Conservation (phyloP, 1,140 invertebrate species). For the Rhagoletis zephyria region DNA sequence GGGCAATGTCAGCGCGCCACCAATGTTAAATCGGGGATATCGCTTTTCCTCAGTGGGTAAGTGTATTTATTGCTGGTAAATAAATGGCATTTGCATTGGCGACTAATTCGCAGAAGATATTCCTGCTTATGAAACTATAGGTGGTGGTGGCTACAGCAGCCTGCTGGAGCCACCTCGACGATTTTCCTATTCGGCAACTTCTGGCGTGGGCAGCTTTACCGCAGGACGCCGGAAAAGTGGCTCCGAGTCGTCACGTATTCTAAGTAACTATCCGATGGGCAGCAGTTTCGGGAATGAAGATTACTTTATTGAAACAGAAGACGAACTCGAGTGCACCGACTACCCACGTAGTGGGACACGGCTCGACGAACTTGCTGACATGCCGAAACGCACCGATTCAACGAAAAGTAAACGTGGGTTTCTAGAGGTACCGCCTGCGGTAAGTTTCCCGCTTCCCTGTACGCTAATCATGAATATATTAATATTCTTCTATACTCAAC, state of each 20-base stretch:
- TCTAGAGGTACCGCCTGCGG: slow-evolving; percentile 71
- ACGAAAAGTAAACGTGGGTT: slow-evolving; percentile 73
- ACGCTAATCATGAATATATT: background rate
- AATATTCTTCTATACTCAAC: background rate
- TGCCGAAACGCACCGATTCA: slow-evolving; percentile 66
- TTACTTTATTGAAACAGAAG: slow-evolving; percentile 73
- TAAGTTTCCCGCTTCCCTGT: slow-evolving; percentile 54
- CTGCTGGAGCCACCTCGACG: slow-evolving; percentile 78
- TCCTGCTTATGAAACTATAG: slow-evolving; percentile 56
- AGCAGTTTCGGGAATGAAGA: slow-evolving; percentile 74
- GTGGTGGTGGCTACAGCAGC: slow-evolving; percentile 79
- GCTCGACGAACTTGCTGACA: slow-evolving; percentile 53
- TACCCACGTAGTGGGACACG: slow-evolving; percentile 62
- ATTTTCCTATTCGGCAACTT: slow-evolving; percentile 73
- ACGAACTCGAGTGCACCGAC: slow-evolving; percentile 71
- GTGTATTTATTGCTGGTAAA: slow-evolving; percentile 40
- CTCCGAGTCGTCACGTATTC: slow-evolving; percentile 71
- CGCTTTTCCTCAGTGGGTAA: slow-evolving; percentile 80
- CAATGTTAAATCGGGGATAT: slow-evolving; percentile 74
- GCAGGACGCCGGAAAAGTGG: slow-evolving; percentile 73
- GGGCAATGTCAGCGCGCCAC: slow-evolving; percentile 74
- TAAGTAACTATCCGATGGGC: slow-evolving; percentile 76
- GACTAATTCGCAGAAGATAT: slow-evolving; percentile 12
- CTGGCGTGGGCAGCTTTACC: slow-evolving; percentile 66
- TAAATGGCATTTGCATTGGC: no score